phyloP scores from a whole-genome alignment of 2,113 vertebrate genomes.

The Coregonus clupeaformis region DNA sequence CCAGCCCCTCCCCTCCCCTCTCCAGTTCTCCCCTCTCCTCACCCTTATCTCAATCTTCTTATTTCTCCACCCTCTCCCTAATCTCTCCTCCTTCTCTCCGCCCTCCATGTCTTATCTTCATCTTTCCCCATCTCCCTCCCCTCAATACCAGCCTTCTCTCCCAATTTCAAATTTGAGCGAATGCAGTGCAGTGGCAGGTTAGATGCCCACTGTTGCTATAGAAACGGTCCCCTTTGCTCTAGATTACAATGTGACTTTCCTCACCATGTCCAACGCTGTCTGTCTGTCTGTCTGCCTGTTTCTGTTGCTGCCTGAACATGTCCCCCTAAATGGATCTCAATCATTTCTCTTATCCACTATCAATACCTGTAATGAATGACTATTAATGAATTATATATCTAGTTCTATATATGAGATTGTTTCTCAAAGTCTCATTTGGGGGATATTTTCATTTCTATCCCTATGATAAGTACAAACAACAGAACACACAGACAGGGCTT shows the following conservation, averaged over 20 bases:
- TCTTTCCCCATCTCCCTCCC: constrained; percentile 29
- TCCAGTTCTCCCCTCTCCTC: constrained; percentile 55
- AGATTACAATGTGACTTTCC: constrained; percentile 66
- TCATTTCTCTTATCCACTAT: background rate
- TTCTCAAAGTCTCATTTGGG: no score
- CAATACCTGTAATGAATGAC: background rate
- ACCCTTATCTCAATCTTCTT: constrained; percentile 25
- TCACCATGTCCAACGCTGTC: background rate
- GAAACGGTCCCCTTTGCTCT: constrained; percentile 67
- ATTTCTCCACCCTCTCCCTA: constrained; percentile 36
- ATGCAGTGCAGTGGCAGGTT: constrained; percentile 57
- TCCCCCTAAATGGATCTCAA: no score
- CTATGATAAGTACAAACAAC: constrained; percentile 52
- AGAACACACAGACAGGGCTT: background rate
- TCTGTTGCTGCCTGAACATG: background rate
- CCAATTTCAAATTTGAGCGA: constrained; percentile 67
- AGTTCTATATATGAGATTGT: no score
- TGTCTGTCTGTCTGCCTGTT: background rate
- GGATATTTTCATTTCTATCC: no score
- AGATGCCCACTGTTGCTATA: constrained; percentile 71
- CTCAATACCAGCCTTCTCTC: constrained; percentile 18
- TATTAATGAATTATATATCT: no score
- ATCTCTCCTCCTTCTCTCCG: constrained; percentile 13
- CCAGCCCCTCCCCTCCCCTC: constrained; percentile 53
- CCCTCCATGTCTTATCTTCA: constrained; percentile 16